Evolutionary conservation across 2,797 vertebrate species (phyloP).

Genomic region (Uromys caudimaculatus): DNA sequence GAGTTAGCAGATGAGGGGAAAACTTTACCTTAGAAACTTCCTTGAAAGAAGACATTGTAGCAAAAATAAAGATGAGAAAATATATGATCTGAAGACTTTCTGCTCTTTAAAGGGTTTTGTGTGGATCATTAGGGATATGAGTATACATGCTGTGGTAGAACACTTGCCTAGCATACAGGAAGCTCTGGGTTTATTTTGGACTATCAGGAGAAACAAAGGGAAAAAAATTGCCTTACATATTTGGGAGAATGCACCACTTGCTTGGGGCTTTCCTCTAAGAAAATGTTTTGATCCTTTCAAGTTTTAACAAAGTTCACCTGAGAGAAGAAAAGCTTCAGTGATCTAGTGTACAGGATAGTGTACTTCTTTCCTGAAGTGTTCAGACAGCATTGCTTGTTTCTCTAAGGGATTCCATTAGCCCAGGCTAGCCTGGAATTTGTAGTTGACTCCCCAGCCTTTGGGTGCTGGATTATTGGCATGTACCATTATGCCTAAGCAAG

Average conservation of each 20-base stretch:
- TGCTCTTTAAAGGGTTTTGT: constrained; percentile 29
- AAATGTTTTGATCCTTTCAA: constrained; percentile 43
- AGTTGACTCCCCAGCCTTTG: neutral
- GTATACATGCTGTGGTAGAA: neutral
- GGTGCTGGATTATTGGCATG: neutral
- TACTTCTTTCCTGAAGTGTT: neutral
- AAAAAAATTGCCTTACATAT: neutral
- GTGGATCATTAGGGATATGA: neutral
- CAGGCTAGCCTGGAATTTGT: neutral
- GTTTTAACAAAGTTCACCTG: constrained; percentile 19
- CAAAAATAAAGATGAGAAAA: constrained; percentile 42
- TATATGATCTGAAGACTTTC: constrained; percentile 35
- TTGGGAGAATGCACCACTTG: constrained; percentile 41
- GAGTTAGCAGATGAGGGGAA: neutral
- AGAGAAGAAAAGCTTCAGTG: neutral
- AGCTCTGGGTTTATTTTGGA: neutral
- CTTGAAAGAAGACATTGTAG: constrained; percentile 30
- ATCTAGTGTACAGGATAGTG: neutral
- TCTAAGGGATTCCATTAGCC: neutral
- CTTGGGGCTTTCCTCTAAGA: constrained; percentile 11
- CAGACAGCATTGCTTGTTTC: neutral
- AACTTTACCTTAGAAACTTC: constrained; percentile 5
- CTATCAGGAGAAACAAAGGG: neutral
- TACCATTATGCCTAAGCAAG: neutral
- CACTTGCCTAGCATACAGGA: neutral